phyloP scores from a whole-genome alignment of 2,888 invertebrate species.

The Amphipoea oculea region DNA sequence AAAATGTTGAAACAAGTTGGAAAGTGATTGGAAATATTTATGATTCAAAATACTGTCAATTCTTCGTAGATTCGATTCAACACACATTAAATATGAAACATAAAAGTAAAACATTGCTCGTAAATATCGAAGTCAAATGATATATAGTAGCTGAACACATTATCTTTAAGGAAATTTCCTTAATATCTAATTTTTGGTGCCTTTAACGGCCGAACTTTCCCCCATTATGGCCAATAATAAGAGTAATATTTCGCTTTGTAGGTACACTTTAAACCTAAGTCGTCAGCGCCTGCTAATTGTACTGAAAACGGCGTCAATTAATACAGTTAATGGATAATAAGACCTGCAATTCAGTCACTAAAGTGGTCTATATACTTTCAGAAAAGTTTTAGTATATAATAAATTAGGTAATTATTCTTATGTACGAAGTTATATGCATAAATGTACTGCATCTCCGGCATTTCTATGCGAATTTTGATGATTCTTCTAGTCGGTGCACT shows the following conservation, averaged over 20 bases:
- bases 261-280: slow-evolving; percentile 1
- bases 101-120: slow-evolving; percentile 54
- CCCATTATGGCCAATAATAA: slow-evolving; percentile 73
- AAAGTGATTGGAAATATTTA: slow-evolving; percentile 8
- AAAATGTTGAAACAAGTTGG: slow-evolving; percentile 9
- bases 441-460: too few relatives aligned
- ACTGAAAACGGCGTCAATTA: not conserved
- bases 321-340: not conserved
- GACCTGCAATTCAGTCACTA: not conserved
- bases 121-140: slow-evolving; percentile 64
- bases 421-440: too few relatives aligned
- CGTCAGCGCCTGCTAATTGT: not conserved
- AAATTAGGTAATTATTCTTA: too few relatives aligned
- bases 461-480: too few relatives aligned
- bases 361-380: too few relatives aligned
- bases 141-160: slow-evolving; percentile 52
- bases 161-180: slow-evolving; percentile 72
- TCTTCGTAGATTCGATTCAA: slow-evolving; percentile 24
- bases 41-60: slow-evolving; percentile 21
- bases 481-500: too few relatives aligned
- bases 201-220: slow-evolving; percentile 77
- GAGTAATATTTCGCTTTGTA: slow-evolving; percentile 14
- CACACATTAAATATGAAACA: slow-evolving; percentile 52
- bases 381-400: too few relatives aligned
- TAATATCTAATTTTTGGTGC: slow-evolving; percentile 78